phyloP scores from a whole-genome alignment of 1,140 invertebrate genomes.

The Dendrolimus kikuchii region DNA sequence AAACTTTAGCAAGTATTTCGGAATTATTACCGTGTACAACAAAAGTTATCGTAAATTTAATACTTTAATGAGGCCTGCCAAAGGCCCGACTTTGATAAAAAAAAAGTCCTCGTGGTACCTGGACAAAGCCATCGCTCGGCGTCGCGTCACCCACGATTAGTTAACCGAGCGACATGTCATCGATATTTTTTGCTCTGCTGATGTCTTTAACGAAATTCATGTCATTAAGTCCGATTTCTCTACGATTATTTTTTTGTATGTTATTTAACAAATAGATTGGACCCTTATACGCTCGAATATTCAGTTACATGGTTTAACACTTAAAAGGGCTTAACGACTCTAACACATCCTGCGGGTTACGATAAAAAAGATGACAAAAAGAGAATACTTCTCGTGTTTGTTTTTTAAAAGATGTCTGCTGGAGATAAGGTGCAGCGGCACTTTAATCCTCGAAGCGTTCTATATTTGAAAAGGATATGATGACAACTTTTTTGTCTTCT shows the following conservation, averaged over 20 bases:
- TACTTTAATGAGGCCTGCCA: constrained; percentile 54
- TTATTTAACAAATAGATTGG: constrained; percentile 69
- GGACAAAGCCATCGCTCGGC: constrained; percentile 22
- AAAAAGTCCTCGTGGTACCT: constrained; percentile 36
- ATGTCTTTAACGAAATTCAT: constrained; percentile 65
- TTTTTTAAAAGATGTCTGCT: constrained; percentile 71
- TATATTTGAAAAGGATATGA: constrained; percentile 71
- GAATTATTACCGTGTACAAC: constrained; percentile 28
- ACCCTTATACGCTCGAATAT: constrained; percentile 64
- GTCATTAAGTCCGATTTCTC: constrained; percentile 66
- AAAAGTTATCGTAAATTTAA: constrained; percentile 54
- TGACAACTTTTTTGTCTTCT: constrained; percentile 62
- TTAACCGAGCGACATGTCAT: constrained; percentile 43
- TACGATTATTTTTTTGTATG: constrained; percentile 62
- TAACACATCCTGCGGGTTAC: constrained; percentile 70
- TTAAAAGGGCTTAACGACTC: constrained; percentile 71
- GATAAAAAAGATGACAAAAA: constrained; percentile 65
- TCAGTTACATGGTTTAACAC: constrained; percentile 71
- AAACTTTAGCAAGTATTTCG: constrained; percentile 23
- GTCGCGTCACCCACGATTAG: constrained; percentile 33
- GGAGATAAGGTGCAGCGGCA: constrained; percentile 63
- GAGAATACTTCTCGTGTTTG: constrained; percentile 61
- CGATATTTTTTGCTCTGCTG: constrained; percentile 55
- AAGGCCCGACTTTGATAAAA: constrained; percentile 44
- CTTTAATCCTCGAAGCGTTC: constrained; percentile 63